Percentiles rank a stretch among this genome's conserved stretches.
Evolutionary conservation across 2,888 invertebrate genomes (phyloP).

Genomic region (Troides oblongomaculatus): DNA sequence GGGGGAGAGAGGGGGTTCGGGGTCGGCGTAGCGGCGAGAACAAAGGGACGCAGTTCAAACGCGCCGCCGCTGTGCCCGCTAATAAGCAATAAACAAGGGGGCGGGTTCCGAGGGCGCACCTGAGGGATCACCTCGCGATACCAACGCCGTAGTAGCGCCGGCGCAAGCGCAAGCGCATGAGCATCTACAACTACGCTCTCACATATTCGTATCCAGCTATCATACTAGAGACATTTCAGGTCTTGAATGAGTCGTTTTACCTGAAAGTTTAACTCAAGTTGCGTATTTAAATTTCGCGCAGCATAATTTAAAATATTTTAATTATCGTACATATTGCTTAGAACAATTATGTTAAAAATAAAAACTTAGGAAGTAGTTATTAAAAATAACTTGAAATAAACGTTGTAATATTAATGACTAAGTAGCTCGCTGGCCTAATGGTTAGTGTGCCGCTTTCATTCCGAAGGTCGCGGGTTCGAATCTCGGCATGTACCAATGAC

Average conservation of each 20-base stretch:
- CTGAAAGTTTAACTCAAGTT: too few relatives aligned
- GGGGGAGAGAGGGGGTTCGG: constrained; percentile 37
- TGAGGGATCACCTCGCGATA: constrained; percentile 73
- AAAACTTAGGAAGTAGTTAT: too few relatives aligned
- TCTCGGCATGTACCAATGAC: too few relatives aligned
- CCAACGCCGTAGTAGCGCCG: constrained; percentile 38
- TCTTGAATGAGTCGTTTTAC: not conserved
- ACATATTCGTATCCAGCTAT: not conserved
- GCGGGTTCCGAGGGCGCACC: constrained; percentile 73
- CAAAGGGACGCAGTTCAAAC: constrained; percentile 75
- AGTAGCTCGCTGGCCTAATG: too few relatives aligned
- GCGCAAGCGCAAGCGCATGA: constrained; percentile 24
- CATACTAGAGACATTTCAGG: not conserved
- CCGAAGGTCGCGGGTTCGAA: too few relatives aligned
- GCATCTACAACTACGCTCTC: not conserved
- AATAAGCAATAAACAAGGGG: constrained; percentile 81
- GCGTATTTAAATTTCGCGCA: too few relatives aligned
- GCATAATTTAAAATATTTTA: too few relatives aligned
- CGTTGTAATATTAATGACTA: too few relatives aligned
- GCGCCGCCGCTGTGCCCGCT: constrained; percentile 73
- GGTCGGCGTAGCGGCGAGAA: constrained; percentile 63
- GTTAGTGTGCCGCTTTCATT: too few relatives aligned
- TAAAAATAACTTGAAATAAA: too few relatives aligned
- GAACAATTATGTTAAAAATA: too few relatives aligned
- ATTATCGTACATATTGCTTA: too few relatives aligned